Base-by-base conservation (phyloP, 2,797 vertebrate species). In the Siniperca undulata region DNA sequence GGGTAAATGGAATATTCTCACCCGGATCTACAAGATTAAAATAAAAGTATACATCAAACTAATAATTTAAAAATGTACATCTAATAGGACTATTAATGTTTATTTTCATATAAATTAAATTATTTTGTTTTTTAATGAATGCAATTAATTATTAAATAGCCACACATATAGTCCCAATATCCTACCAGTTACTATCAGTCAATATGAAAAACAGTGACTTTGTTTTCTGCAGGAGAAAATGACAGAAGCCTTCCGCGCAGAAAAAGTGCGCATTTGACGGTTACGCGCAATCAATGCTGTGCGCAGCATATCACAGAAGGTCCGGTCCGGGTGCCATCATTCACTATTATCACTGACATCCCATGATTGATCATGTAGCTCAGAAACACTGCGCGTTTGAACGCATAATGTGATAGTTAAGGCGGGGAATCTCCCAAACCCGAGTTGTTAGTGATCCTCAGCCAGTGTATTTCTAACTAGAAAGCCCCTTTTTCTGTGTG, bases 351-450 rank as follows among this genome's bases (percentile, higher is more conserved):
- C 96, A 92, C 93, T 95, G 96, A 95, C 95, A 95, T 90, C 89
- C 91, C 91, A 94, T 95, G 96, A 97, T 96, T 95, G 97, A 97
- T 97, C 95, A 93, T 90, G 93, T 3, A 74, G 93, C 93, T 88
- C 93, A 88, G 91, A 89, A 95, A 94, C 92, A 90, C 80, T 86
- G 89, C 86, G 95, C 93, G 96, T 95, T 92, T 96, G 94, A 90
- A 89, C 90, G 89, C 93, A 95, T 96, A 96, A 96, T 92, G 95
- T 91, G 96, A 94, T 94, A 91, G 90, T 87, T 81, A 92, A 92
- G 94, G 88, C 94, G 87, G 82, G 81, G 90, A 90, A 92, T 89
- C 80, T 80, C 83, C 83, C 77, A 44, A 67, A 92, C 70, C 61
- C 52, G 81, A 78, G 86, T 73, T 75, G 88, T 89, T 86, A 82